Evolutionary conservation across 2,888 invertebrate species (phyloP), one percentile per base, ranked within the genome.

Genomic region (Sympetrum striolatum): DNA sequence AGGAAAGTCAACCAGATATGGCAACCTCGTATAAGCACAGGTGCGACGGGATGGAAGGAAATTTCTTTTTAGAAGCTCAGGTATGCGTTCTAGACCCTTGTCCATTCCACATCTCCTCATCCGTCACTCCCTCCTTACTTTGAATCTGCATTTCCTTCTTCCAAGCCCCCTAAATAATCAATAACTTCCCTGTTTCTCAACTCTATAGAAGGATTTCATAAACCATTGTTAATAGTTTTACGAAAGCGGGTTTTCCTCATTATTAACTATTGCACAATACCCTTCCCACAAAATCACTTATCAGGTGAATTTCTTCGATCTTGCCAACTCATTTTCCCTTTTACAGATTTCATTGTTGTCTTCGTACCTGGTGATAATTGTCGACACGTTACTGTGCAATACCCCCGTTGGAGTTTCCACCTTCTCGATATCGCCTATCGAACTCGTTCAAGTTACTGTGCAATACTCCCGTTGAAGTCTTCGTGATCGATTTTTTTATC

Each of bases 41-140:
- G 86, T 86, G 86, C 37, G 58, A n/a, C 22, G 35, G 60, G 58
- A n/a, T 22, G 10, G 22, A 31, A 86, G 37, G 58, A 86, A 44
- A 10, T 18, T 12, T 22, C 12, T 60, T 60, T 60, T n/a, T 35
- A 60, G 60, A 35, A n/a, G 14, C 86, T 86, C 60, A 86, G 86
- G 86, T 86, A 86, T 86, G 86, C 86, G 86, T 15, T 25, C 12
- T 25, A 25, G 73, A 64, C 86, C 86, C 60, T 86, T 35, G 31
- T 60, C 82, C 58, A 35, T 58, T 82, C 58, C 82, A 31, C 35
- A 73, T 44, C 64, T 64, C 4, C 35, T 37, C 14, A 37, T n/a
- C 80, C 37, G n/a, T 58, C 82, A 31, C 82, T 53, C 37, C 39
- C 37, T 14, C 8, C 86, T 3, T 35, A 22, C 53, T 18, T 53